Conservation (phyloP, 2,888 invertebrate genomes). For the Tetrapedia diversipes region DNA sequence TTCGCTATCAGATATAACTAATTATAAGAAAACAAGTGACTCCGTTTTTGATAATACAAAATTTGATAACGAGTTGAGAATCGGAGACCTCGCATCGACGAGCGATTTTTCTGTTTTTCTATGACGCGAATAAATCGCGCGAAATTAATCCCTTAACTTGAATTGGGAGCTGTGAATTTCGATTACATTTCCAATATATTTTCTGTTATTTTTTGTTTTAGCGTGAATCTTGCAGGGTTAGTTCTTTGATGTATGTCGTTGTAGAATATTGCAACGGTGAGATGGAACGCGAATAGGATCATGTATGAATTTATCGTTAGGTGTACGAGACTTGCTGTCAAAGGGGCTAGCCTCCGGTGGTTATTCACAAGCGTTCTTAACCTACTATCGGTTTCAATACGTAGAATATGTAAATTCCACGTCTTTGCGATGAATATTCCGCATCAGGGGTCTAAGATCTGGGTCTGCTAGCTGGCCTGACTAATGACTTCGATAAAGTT, state of each 20-base stretch:
- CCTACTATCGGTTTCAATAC: neutral
- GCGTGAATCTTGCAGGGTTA: neutral
- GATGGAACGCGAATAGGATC: neutral
- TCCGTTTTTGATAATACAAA: neutral
- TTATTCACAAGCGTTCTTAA: neutral
- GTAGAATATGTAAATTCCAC: neutral
- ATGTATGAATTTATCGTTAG: neutral
- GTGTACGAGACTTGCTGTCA: too few species aligned
- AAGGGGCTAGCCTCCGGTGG: neutral
- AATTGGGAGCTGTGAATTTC: too few species aligned
- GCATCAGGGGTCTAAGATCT: neutral
- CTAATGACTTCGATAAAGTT: neutral
- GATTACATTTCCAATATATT: neutral
- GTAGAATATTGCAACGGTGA: neutral
- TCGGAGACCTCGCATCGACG: too few species aligned
- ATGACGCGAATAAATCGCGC: too few species aligned
- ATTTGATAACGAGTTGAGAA: too few species aligned
- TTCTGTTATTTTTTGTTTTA: neutral
- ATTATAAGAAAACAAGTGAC: neutral
- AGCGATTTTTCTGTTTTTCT: too few species aligned
- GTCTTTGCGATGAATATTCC: neutral
- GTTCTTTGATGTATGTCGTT: neutral
- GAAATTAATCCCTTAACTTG: too few species aligned
- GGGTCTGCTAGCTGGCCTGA: neutral
- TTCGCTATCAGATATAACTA: neutral